Percentiles rank a stretch among this genome's conserved stretches.
These are phyloP conservation scores for Acanthiza pusilla DNA, from an alignment of 2,797 vertebrate species.

Conservation along the genomic window DNA sequence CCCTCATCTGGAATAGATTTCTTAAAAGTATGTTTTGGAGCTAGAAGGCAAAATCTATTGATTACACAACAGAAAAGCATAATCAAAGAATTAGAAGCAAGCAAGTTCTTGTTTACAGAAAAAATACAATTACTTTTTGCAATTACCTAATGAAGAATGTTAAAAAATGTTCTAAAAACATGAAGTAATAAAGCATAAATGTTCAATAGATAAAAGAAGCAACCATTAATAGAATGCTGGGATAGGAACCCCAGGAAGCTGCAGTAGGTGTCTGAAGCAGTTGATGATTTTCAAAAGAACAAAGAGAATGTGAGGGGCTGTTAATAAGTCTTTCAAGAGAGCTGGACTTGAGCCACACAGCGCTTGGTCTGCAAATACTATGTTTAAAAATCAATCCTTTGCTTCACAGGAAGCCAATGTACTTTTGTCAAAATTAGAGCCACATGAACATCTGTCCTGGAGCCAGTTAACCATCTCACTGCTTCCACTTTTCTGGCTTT, in stretches of 20 bases:
- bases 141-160: background rate
- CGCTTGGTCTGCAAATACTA: constrained; percentile 57
- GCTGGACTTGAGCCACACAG: constrained; percentile 44
- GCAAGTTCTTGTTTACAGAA: background rate
- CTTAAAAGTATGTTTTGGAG: background rate
- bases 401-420: constrained; percentile 57
- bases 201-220: background rate
- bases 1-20: background rate
- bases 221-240: background rate
- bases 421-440: constrained; percentile 62
- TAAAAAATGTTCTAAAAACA: background rate
- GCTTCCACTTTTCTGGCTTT: background rate
- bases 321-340: constrained; percentile 55
- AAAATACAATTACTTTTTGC: background rate
- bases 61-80: background rate
- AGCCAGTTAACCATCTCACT: constrained; percentile 43
- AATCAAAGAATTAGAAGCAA: background rate
- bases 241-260: constrained; percentile 4
- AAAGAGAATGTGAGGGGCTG: constrained; percentile 52
- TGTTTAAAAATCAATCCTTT: constrained; percentile 65
- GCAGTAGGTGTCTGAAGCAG: constrained; percentile 16
- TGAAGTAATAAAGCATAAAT: constrained; percentile 3
- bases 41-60: background rate
- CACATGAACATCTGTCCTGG: constrained; percentile 25
- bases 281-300: constrained; percentile 57